A percentile compares a stretch with the other conserved stretches of the same genome.
Evolutionary conservation across 2,113 vertebrate species (phyloP).

Genomic region (Thalassarche chlororhynchos): DNA sequence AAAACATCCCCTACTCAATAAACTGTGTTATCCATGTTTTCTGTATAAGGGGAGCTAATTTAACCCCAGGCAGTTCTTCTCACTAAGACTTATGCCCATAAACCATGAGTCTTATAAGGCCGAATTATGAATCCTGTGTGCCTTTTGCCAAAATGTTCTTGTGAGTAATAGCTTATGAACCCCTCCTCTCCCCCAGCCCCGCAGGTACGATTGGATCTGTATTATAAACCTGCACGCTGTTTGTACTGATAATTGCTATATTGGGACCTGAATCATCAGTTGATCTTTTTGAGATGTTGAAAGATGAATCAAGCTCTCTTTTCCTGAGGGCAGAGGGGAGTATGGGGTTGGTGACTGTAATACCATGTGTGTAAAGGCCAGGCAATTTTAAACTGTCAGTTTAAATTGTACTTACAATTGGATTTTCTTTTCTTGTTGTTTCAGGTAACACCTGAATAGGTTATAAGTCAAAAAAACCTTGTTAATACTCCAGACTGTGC

Average conservation of each 20-base stretch:
- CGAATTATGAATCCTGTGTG: background rate
- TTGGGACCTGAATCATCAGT: background rate
- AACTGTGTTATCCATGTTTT: background rate
- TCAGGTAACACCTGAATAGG: background rate
- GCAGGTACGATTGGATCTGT: background rate
- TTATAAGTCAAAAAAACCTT: background rate
- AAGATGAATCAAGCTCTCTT: background rate
- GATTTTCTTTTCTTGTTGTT: background rate
- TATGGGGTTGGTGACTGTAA: background rate
- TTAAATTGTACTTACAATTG: background rate
- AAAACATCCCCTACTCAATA: background rate
- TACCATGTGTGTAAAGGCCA: background rate
- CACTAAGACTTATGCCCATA: background rate
- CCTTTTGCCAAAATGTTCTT: background rate
- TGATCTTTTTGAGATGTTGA: background rate
- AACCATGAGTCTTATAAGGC: background rate
- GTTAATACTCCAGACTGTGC: background rate
- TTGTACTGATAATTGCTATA: background rate
- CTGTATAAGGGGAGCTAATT: background rate
- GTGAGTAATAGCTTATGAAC: background rate
- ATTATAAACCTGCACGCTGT: background rate
- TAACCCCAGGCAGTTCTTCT: background rate
- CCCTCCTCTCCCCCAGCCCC: background rate
- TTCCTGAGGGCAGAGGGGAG: background rate
- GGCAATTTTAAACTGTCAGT: background rate